Percentiles rank a stretch among this genome's conserved stretches.
These are phyloP conservation scores for Drosophila leonis DNA, from an alignment of 2,888 invertebrate genomes.

Conservation along the genomic window DNA sequence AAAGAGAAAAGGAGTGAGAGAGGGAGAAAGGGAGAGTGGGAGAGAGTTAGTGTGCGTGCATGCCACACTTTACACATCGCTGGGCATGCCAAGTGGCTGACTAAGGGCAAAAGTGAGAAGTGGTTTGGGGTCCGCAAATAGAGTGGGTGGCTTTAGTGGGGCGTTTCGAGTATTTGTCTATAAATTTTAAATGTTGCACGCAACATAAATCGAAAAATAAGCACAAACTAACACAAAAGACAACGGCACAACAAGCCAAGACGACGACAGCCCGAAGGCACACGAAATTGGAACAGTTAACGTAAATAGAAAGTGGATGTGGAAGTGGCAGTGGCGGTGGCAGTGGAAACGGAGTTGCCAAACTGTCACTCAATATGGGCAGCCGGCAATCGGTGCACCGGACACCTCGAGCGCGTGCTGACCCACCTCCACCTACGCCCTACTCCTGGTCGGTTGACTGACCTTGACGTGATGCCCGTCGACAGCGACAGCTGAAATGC, in stretches of 20 bases:
- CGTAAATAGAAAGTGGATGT: constrained; percentile 5
- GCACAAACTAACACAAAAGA: constrained; percentile 58
- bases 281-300: constrained; percentile 14
- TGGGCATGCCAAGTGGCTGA: constrained; percentile 77
- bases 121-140: neutral
- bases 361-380: constrained; percentile 3
- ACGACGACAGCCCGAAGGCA: neutral
- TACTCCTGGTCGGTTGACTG: constrained; percentile 24
- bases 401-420: constrained; percentile 23
- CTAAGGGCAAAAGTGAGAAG: constrained; percentile 21
- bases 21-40: neutral
- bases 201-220: constrained; percentile 78
- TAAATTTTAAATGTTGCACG: constrained; percentile 80
- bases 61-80: constrained; percentile 76
- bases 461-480: constrained; percentile 71
- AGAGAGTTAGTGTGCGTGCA: constrained; percentile 36
- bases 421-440: neutral
- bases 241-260: constrained; percentile 14
- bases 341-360: neutral
- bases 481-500: constrained; percentile 61
- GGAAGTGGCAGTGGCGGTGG: neutral
- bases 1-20: neutral
- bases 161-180: constrained; percentile 67
- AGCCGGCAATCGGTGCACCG: neutral
- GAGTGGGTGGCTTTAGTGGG: neutral